phyloP scores from a whole-genome alignment of 2,113 vertebrate genomes.

The Dipodomys spectabilis region DNA sequence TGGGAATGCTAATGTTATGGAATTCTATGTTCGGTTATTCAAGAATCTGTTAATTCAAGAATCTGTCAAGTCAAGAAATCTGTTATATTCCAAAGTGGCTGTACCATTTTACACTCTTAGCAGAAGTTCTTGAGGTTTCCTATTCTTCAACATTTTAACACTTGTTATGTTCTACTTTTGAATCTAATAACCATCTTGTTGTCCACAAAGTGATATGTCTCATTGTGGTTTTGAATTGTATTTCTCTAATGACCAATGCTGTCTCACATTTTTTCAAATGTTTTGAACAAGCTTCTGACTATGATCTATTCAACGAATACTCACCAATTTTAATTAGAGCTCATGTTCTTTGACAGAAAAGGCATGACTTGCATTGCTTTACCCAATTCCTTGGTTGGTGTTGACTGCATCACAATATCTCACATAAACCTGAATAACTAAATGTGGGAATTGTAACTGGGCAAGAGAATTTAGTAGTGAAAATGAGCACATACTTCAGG shows the following conservation, averaged over 20 bases:
- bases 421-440: neutral
- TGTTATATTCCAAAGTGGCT: neutral
- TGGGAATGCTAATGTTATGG: neutral
- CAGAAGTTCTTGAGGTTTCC: neutral
- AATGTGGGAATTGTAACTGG: neutral
- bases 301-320: conserved; percentile 36
- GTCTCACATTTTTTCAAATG: conserved; percentile 21
- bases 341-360: conserved; percentile 8
- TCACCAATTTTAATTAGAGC: neutral
- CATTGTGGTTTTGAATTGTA: conserved; percentile 1
- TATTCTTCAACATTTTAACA: conserved; percentile 11
- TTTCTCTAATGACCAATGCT: conserved; percentile 16
- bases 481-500: neutral
- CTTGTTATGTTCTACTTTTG: conserved; percentile 34
- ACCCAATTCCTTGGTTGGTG: neutral
- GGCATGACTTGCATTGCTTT: neutral
- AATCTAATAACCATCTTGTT: neutral
- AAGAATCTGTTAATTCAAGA: neutral
- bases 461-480: conserved; percentile 6
- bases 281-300: conserved; percentile 27
- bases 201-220: neutral
- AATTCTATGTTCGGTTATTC: neutral
- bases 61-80: neutral
- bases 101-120: neutral
- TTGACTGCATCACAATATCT: conserved; percentile 1